Evolutionary conservation across 2,113 vertebrate genomes (phyloP), one percentile per base, ranked within the genome.

Genomic region (Hepsetus odoe): DNA sequence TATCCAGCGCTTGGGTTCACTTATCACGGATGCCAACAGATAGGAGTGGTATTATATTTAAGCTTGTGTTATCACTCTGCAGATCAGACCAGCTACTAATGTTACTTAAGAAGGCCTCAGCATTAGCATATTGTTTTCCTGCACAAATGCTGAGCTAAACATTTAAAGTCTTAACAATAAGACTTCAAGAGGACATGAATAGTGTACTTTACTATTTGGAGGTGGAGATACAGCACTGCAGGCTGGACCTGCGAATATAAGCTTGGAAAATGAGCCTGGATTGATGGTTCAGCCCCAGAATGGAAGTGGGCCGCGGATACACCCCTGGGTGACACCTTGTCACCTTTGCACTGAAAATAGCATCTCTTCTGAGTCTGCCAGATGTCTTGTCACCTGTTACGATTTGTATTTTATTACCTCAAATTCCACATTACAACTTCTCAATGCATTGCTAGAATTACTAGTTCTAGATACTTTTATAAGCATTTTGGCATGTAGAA

Each of bases 41-140:
- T 72, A 20, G 1, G 42, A 42, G 22, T 64, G 74, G 72, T 77
- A 80, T 77, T 80, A 72, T 72, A 59, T 68, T 73, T 75, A 72
- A 77, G 59, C 76, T 18, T 61, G 55, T 83, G 77, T 78, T 74
- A 83, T 62, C 69, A 55, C n/a, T n/a, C 30, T 59, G 5, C 18
- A 51, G 53, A 67, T 73, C 53, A 66, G 77, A 58, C 67, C 49
- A 79, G 42, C 67, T 71, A 35, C 74, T 77, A 62, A 70, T 38
- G 68, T 76, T 73, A 77, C 78, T 66, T 18, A 4, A 35, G 2
- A 62, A 40, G 44, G 58, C 61, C 72, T 33, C 76, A 53, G 67
- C 69, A 38, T 73, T 30, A 26, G 40, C 42, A 28, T 69, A 42
- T 38, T 58, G 26, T 64, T 71, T 79, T 70, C 55, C 65, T 46